phyloP scores from a whole-genome alignment of 2,797 vertebrate species.

The Acipenser oxyrinchus region DNA sequence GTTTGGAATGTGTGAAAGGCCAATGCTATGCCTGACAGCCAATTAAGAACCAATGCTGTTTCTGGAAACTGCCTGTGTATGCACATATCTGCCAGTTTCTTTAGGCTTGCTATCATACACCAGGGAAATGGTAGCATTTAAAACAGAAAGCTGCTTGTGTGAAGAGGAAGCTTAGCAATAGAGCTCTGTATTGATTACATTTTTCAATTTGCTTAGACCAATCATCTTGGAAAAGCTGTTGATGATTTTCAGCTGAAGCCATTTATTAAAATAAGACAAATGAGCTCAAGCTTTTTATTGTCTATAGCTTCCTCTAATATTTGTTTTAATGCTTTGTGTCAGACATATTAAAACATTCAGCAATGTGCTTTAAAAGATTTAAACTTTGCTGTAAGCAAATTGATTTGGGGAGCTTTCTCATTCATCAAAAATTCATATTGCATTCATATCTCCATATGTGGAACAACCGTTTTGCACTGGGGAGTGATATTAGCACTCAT shows the following conservation, averaged over 20 bases:
- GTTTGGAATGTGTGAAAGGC: conserved; percentile 9
- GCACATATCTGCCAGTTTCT: conserved; percentile 4
- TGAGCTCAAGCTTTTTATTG: neutral
- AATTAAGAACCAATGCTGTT: conserved; percentile 2
- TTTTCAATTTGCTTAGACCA: neutral
- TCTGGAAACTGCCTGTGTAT: conserved; percentile 1
- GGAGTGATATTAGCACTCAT: too few relatives aligned
- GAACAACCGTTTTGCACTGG: too few relatives aligned
- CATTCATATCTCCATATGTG: too few relatives aligned
- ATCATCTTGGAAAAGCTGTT: neutral
- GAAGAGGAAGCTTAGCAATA: conserved; percentile 3
- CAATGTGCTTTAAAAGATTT: too few relatives aligned
- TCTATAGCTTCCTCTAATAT: neutral
- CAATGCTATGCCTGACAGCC: conserved; percentile 4
- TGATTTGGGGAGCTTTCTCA: too few relatives aligned
- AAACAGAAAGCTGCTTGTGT: conserved; percentile 4
- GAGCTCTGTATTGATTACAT: neutral
- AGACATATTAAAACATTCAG: too few relatives aligned
- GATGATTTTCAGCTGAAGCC: neutral
- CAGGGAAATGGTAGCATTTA: conserved; percentile 7
- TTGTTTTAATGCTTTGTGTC: too few relatives aligned
- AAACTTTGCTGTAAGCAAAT: too few relatives aligned
- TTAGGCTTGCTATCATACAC: neutral
- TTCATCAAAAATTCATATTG: too few relatives aligned
- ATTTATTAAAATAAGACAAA: neutral